Evolutionary conservation across 1,140 invertebrate genomes (phyloP), one percentile per base, ranked within the genome.

Genomic region (Penaeus indicus): DNA sequence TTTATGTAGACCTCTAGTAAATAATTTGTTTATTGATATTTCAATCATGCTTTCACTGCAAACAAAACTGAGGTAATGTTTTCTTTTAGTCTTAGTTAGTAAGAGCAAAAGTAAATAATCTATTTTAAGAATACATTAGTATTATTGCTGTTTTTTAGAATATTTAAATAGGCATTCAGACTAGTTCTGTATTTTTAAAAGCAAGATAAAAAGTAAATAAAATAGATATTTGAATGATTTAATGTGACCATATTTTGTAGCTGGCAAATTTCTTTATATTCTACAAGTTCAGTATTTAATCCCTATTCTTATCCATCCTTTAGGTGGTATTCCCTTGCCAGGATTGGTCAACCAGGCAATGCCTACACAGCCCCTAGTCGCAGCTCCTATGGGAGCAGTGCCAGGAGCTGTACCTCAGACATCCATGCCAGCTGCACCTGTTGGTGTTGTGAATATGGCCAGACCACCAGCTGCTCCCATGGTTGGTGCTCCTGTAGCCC

Each of bases 401-500:
- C 19, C 69, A 62, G 27, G 79, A 32, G 67, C 77, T 19, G 54
- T 75, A 22, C 22, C 82, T 47, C 54, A 54, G 0, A 60, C 72
- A 42, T 22, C 75, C 5, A 60, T 84, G 42, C n/a, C n/a, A 18
- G 21, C 60, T 63, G 62, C 86, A n/a, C 92, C 93, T 90, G 92
- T 94, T 54, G 54, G 54, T 2, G 16, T 54, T 54, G 10, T 54
- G 54, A 54, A 54, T 54, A 54, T 54, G 27, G 69, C 86, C 25
- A 42, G 60, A 25, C 25, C 81, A 32, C 22, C 72, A 64, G 72
- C 72, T 1, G 69, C 72, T 63, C 32, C 75, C 5, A 60, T 84
- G 42, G 54, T 22, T 22, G 21, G 32, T 63, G 62, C 86, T 62
- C 92, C 93, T 90, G 92, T 94, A 89, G 93, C 86, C 42, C 86